Conservation (phyloP, 64 coral and sea anemone species). For the Platygyra sinensis region DNA sequence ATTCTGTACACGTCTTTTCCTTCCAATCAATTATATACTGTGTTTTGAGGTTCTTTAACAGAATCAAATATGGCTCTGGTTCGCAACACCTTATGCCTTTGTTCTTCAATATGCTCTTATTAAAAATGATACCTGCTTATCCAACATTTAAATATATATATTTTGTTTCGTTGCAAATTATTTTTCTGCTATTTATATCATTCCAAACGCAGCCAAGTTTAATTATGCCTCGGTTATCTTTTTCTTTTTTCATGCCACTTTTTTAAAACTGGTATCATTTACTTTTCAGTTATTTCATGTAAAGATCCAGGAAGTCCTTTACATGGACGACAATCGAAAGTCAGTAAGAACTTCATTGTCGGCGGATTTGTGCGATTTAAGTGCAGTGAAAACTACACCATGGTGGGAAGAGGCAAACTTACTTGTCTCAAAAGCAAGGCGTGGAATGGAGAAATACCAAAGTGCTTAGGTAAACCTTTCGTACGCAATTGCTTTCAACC, state of each 20-base stretch:
- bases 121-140: no score
- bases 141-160: no score
- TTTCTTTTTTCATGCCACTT: not conserved
- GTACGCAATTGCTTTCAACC: no score
- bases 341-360: not conserved
- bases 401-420: not conserved
- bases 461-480: constrained; percentile 3
- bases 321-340: not conserved
- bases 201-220: not conserved
- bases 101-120: no score
- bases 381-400: constrained; percentile 32
- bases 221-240: not conserved
- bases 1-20: no score
- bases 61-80: constrained; percentile 2
- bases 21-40: no score
- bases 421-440: constrained; percentile 5
- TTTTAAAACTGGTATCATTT: no score
- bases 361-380: constrained; percentile 5
- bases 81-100: not conserved
- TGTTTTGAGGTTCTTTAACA: no score
- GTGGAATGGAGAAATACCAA: constrained; percentile 19
- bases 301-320: constrained; percentile 7
- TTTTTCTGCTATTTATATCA: no score
- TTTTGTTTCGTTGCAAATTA: no score
- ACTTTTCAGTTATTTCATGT: constrained; percentile 19